These are phyloP conservation scores for Tetramorium simillimum DNA, from an alignment of 1,140 invertebrate species.

Conservation along the genomic window DNA sequence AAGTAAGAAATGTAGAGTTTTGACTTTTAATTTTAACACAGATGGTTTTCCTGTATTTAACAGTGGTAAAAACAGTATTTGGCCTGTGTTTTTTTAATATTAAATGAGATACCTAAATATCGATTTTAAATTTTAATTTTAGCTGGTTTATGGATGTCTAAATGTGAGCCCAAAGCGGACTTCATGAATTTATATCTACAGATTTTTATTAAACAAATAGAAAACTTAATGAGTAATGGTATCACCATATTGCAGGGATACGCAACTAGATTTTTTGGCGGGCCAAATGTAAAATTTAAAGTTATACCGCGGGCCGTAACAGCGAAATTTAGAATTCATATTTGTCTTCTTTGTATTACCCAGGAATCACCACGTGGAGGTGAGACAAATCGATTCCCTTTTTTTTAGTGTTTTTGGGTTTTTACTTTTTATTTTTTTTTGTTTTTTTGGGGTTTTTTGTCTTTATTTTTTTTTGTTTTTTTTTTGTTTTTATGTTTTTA, in stretches of 20 bases:
- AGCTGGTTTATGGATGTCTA: not conserved
- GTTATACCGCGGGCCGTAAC: no score
- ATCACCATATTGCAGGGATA: not conserved
- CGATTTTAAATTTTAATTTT: constrained; percentile 18
- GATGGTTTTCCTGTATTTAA: constrained; percentile 2
- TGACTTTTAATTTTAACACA: constrained; percentile 18
- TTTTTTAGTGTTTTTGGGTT: no score
- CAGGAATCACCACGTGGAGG: no score
- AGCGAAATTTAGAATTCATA: no score
- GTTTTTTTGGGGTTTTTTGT: no score
- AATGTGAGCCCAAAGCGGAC: not conserved
- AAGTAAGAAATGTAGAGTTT: not conserved
- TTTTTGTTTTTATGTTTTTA: no score
- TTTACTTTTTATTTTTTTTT: no score
- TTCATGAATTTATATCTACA: constrained; percentile 16
- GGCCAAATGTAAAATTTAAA: no score
- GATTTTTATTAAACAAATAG: constrained; percentile 6
- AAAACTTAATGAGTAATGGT: not conserved
- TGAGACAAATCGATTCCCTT: no score
- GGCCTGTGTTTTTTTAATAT: not conserved
- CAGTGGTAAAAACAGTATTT: constrained; percentile 2
- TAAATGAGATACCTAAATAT: constrained; percentile 8
- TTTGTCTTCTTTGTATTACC: no score
- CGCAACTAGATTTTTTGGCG: no score
- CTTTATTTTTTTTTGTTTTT: no score